Base-by-base conservation (phyloP, 2,888 invertebrate genomes). In the Agrochola macilenta region DNA sequence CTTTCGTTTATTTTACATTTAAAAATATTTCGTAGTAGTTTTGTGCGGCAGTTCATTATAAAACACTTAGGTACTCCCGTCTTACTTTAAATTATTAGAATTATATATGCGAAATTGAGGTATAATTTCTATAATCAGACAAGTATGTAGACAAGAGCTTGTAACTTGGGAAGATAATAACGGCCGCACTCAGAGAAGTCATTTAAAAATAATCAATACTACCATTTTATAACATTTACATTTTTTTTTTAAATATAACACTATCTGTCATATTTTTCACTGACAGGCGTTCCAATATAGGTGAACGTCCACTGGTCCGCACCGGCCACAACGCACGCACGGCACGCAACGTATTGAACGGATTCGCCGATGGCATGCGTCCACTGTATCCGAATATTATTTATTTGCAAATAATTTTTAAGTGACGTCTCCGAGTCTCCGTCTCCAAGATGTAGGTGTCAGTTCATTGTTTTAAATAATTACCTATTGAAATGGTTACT, bases 11-110 rank as follows among this genome's bases (percentile, higher is more conserved):
- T 61, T 68, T 83, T 73, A 82, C 23, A 85, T 46, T 75, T 66
- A 66, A 58, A 57, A 63, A 46, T 64, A 60, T 52, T 66, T 66
- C 52, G 35, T 66, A 23, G 43, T 79, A 26, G 58, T 77, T 82
- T 86, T 83, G 83, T 83, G 86, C 83, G 71, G 70, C 58, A 72
- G 58, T 68, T 64, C 11, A 60, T 63, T 65, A 26, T 14, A n/a
- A 35, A 63, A 57, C 30, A 54, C n/a, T n/a, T n/a, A n/a, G n/a
- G n/a, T n/a, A n/a, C 11, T 35, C n/a, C 30, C 12, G 57, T 39
- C 46, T 75, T 35, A 57, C 20, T 81, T 78, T 58, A 58, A 74
- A 75, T 12, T 75, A 74, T 75, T 52, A 64, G 20, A 64, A 52
- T 46, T 58, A 75, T 17, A 14, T 52, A 30, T 8, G 39, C 11